phyloP scores from a whole-genome alignment of 2,888 invertebrate species.

The Exephanes ischioxanthus region DNA sequence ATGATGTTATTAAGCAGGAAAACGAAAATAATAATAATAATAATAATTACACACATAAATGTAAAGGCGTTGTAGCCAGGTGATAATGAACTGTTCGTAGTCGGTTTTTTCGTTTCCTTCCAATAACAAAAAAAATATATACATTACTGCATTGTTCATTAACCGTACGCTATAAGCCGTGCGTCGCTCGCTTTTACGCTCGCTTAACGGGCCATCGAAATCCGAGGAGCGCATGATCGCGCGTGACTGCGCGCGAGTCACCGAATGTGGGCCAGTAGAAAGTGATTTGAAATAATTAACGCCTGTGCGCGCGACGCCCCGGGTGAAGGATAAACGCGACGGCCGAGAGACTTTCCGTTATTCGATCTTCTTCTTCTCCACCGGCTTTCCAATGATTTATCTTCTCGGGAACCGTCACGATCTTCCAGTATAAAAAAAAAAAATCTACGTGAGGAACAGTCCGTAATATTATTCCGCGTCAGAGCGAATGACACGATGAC shows the following conservation, averaged over 20 bases:
- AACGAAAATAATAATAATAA: neutral
- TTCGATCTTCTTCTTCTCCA: neutral
- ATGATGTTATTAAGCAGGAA: slow-evolving; percentile 25
- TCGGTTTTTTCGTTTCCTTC: slow-evolving; percentile 5
- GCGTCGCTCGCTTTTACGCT: slow-evolving; percentile 4
- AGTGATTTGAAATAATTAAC: slow-evolving; percentile 69
- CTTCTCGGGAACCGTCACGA: neutral
- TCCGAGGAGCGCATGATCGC: neutral
- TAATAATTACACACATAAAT: neutral
- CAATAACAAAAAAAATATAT: no score
- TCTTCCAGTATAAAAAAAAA: neutral
- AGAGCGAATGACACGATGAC: neutral
- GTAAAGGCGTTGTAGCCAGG: slow-evolving; percentile 7
- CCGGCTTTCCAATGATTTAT: neutral
- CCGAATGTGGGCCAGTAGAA: slow-evolving; percentile 68
- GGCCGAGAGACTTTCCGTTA: neutral
- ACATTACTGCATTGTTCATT: slow-evolving; percentile 34
- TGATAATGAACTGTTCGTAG: slow-evolving; percentile 22
- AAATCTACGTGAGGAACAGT: neutral
- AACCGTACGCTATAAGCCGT: slow-evolving; percentile 9
- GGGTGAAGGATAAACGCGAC: neutral
- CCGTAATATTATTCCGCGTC: neutral
- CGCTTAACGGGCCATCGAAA: neutral
- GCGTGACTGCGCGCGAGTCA: neutral
- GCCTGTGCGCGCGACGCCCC: slow-evolving; percentile 21